A percentile compares a stretch with the other conserved stretches of the same genome.
These are phyloP conservation scores for Drosophila cognata DNA, from an alignment of 2,888 invertebrate species.

Conservation along the genomic window DNA sequence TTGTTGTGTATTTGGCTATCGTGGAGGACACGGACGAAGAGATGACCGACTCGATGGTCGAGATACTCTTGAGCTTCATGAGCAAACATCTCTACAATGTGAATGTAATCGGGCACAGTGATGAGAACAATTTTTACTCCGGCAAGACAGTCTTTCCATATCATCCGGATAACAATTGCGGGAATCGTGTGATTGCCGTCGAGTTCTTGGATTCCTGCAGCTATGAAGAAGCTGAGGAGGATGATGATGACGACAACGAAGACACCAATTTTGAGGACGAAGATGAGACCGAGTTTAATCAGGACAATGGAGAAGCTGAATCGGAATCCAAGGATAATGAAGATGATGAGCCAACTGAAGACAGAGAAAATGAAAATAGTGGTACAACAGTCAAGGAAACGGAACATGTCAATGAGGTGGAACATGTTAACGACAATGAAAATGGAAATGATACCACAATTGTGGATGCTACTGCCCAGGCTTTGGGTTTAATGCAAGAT, in stretches of 20 bases:
- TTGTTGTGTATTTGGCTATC: slow-evolving; percentile 78
- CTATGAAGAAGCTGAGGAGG: slow-evolving; percentile 45
- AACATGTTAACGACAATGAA: neutral
- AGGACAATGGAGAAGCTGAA: neutral
- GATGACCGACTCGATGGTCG: slow-evolving; percentile 80
- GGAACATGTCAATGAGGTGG: neutral
- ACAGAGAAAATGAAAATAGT: neutral
- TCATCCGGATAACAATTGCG: slow-evolving; percentile 82
- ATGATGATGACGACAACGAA: slow-evolving; percentile 16
- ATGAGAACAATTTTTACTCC: slow-evolving; percentile 70
- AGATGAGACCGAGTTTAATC: slow-evolving; percentile 2
- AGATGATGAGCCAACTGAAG: neutral
- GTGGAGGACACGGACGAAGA: slow-evolving; percentile 80
- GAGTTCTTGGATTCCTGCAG: slow-evolving; percentile 80
- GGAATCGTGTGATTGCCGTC: slow-evolving; percentile 76
- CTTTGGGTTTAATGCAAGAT: neutral
- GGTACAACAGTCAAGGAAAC: neutral
- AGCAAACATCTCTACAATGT: slow-evolving; percentile 82
- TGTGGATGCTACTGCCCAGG: neutral
- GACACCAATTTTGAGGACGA: slow-evolving; percentile 8
- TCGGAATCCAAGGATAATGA: neutral
- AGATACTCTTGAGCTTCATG: slow-evolving; percentile 78
- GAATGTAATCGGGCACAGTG: slow-evolving; percentile 81
- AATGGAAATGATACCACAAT: neutral
- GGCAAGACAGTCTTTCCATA: slow-evolving; percentile 83